phyloP scores from a whole-genome alignment of 2,888 invertebrate genomes.

The Drosophila prolongata region DNA sequence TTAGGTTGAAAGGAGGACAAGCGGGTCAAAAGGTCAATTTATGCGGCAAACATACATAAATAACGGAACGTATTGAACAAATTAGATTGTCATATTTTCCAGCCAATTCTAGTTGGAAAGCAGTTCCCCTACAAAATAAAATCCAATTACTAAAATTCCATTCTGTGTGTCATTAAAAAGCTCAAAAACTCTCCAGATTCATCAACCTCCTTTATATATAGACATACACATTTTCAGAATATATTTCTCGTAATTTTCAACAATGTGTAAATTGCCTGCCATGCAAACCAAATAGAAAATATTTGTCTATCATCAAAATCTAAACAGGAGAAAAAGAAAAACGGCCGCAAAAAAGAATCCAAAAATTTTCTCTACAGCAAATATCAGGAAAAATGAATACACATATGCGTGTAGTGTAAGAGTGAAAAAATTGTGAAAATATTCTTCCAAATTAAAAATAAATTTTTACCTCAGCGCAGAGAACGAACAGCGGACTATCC shows the following conservation, averaged over 20 bases:
- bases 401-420: conserved; percentile 8
- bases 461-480: conserved; percentile 72
- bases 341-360: conserved; percentile 16
- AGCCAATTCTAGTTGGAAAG: conserved; percentile 10
- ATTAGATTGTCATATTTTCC: conserved; percentile 18
- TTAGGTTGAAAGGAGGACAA: conserved; percentile 6
- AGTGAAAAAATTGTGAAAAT: conserved; percentile 53
- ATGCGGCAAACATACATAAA: conserved; percentile 57
- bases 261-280: conserved; percentile 73
- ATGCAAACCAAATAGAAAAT: conserved; percentile 44
- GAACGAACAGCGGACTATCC: conserved; percentile 21
- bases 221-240: conserved; percentile 7
- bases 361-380: conserved; percentile 23
- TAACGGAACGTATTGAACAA: conserved; percentile 36
- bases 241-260: conserved; percentile 52
- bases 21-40: conserved; percentile 63
- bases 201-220: not conserved
- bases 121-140: conserved; percentile 11
- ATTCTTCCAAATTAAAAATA: conserved; percentile 77
- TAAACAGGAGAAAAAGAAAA: conserved; percentile 43
- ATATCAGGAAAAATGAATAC: conserved; percentile 15
- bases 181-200: conserved; percentile 24
- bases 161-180: conserved; percentile 24
- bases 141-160: conserved; percentile 27
- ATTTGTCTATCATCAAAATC: conserved; percentile 58